Evolutionary conservation across 2,797 vertebrate genomes (phyloP).

Genomic region (Austrolebias charrua): DNA sequence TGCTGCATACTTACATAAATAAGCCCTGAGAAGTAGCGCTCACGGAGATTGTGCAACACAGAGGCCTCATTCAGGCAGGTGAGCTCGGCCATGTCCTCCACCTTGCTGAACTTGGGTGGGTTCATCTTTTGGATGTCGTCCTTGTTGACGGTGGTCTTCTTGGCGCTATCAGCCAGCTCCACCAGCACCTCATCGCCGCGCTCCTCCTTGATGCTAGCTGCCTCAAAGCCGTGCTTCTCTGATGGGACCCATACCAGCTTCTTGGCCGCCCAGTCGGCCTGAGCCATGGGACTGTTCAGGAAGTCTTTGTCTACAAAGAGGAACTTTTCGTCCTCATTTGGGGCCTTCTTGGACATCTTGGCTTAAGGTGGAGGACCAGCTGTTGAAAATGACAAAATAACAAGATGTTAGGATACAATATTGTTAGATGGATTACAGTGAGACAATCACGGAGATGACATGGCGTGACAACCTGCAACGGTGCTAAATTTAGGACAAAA

Average conservation of each 20-base stretch:
- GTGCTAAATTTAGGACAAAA: too few relatives aligned
- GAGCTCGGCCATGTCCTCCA: constrained; percentile 96
- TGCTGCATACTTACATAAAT: constrained; percentile 88
- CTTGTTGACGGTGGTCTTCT: constrained; percentile 93
- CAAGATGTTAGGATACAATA: constrained; percentile 1
- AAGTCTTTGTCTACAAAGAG: constrained; percentile 94
- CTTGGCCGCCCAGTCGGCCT: constrained; percentile 97
- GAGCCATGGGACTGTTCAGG: constrained; percentile 89
- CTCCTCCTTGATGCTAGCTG: constrained; percentile 91
- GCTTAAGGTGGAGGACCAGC: constrained; percentile 62
- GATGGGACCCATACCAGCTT: constrained; percentile 96
- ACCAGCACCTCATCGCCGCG: constrained; percentile 90
- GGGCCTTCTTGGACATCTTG: constrained; percentile 88
- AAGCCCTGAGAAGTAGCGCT: constrained; percentile 95
- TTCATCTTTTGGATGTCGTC: constrained; percentile 99
- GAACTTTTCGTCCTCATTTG: constrained; percentile 92
- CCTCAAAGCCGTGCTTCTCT: constrained; percentile 94
- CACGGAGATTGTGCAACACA: constrained; percentile 94
- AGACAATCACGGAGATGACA: neutral
- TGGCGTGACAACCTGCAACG: too few relatives aligned
- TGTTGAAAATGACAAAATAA: constrained; percentile 28
- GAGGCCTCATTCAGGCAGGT: constrained; percentile 96
- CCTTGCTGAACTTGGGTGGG: constrained; percentile 96
- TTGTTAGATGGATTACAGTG: neutral
- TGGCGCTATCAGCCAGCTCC: constrained; percentile 93